Evolutionary conservation across 2,888 invertebrate genomes (phyloP), one percentile per base, ranked within the genome.

Genomic region (Lycophotia porphyrea): DNA sequence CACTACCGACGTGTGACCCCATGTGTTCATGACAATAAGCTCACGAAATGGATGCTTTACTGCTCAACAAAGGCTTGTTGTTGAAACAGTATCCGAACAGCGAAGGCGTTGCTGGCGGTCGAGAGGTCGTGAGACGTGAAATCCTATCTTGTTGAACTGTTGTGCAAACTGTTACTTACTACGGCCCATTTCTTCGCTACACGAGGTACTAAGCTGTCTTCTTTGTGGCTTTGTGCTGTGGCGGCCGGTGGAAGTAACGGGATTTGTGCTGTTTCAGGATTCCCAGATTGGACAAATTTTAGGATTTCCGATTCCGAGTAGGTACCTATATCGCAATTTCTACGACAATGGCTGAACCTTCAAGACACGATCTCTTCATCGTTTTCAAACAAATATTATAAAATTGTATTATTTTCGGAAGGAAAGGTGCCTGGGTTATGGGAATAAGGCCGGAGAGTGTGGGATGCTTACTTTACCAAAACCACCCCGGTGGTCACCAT

Each of bases 51-150:
- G 39, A 42, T 27, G 58, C 34, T 65, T 49, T 27, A 36, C 36
- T 47, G 63, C 21, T 27, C 36, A 47, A 52, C 66, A 63, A 81
- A 55, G 47, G 34, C n/a, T 3, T 63, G 52, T 52, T 67, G 27
- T 69, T 60, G 76, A 13, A 80, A 70, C 77, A 39, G 27, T 55
- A 78, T 67, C 64, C 39, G 34, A 49, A 15, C 70, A 34, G 27
- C 34, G 55, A 15, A 47, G 34, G 58, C 61, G 44, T 47, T 9
- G 47, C 27, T 47, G 42, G 39, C 55, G 68, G 64, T 52, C 58
- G 44, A 74, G 34, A 79, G 74, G 70, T 74, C 84, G 60, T 71
- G 84, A 65, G 39, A 71, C 82, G 36, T 63, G 58, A 60, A 60
- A 81, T 55, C n/a, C 39, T 71, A 68, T 52, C 79, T 67, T 63